Percentiles rank a stretch among this genome's conserved stretches.
phyloP scores from a whole-genome alignment of 2,113 vertebrate species.

The Symphodus melops region DNA sequence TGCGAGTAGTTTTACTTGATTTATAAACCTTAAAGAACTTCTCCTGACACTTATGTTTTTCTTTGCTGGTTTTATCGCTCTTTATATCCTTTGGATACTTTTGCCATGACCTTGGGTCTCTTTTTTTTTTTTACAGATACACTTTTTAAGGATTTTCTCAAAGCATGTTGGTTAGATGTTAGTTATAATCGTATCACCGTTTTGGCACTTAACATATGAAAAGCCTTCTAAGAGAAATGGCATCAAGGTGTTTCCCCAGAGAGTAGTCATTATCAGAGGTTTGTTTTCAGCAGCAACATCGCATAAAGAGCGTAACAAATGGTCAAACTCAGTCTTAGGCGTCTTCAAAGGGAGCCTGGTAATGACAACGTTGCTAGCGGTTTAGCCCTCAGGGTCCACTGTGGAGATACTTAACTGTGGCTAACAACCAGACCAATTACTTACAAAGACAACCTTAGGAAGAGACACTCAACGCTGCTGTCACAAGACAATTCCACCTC shows the following conservation, averaged over 20 bases:
- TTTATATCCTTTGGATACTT: background rate
- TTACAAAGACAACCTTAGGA: slow-evolving; percentile 63
- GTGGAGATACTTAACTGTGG: slow-evolving; percentile 62
- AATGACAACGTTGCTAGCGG: slow-evolving; percentile 58
- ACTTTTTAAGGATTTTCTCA: background rate
- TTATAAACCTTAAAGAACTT: too few species aligned
- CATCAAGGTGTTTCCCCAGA: background rate
- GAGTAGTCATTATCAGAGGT: slow-evolving; percentile 23
- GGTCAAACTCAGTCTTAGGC: slow-evolving; percentile 36
- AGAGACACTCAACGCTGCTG: slow-evolving; percentile 57
- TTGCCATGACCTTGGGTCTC: background rate
- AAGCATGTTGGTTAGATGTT: background rate
- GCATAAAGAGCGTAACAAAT: slow-evolving; percentile 42
- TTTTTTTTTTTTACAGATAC: background rate
- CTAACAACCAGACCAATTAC: slow-evolving; percentile 64
- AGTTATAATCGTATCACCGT: background rate
- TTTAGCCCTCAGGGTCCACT: slow-evolving; percentile 55
- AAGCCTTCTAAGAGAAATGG: background rate
- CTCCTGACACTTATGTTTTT: background rate
- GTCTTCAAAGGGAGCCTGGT: slow-evolving; percentile 62
- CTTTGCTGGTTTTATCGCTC: background rate
- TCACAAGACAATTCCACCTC: slow-evolving; percentile 39
- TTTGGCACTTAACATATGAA: background rate
- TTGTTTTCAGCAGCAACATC: slow-evolving; percentile 26
- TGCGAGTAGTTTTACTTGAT: too few species aligned